phyloP scores from a whole-genome alignment of 2,113 vertebrate genomes.

The Calonectris borealis region DNA sequence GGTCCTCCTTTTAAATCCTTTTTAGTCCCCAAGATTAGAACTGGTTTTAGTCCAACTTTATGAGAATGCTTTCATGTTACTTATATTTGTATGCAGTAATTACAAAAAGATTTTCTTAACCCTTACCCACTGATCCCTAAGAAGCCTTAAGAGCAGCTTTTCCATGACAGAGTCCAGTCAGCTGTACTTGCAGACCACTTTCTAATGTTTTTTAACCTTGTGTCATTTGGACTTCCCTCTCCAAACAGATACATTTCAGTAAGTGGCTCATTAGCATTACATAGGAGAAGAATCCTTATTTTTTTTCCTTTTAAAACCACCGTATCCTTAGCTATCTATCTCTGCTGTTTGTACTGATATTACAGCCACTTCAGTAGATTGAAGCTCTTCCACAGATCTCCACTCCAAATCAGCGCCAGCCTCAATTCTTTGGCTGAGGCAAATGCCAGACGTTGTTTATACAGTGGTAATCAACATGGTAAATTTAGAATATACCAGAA shows the following conservation, averaged over 20 bases:
- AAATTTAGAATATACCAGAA: slow-evolving; percentile 83
- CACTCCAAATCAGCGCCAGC: slow-evolving; percentile 65
- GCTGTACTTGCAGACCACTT: slow-evolving; percentile 46
- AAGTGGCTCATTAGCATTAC: slow-evolving; percentile 78
- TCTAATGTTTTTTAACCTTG: slow-evolving; percentile 68
- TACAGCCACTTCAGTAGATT: slow-evolving; percentile 68
- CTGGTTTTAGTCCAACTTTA: slow-evolving; percentile 12
- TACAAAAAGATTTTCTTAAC: slow-evolving; percentile 40
- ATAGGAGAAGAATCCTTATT: slow-evolving; percentile 50
- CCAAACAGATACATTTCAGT: slow-evolving; percentile 70
- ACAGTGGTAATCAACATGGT: slow-evolving; percentile 81
- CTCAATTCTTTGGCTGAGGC: slow-evolving; percentile 57
- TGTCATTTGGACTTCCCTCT: slow-evolving; percentile 63
- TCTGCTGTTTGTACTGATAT: slow-evolving; percentile 74
- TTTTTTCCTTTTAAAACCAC: slow-evolving; percentile 39
- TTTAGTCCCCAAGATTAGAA: neutral
- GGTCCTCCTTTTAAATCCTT: neutral
- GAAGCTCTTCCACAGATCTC: slow-evolving; percentile 70
- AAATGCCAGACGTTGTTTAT: slow-evolving; percentile 81
- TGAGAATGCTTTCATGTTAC: slow-evolving; percentile 14
- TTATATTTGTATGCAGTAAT: neutral
- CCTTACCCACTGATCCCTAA: slow-evolving; percentile 38
- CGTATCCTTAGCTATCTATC: slow-evolving; percentile 61
- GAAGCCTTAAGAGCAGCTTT: slow-evolving; percentile 37
- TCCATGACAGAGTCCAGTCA: slow-evolving; percentile 41